phyloP scores from a whole-genome alignment of 2,797 vertebrate genomes.

The Macropodus opercularis region DNA sequence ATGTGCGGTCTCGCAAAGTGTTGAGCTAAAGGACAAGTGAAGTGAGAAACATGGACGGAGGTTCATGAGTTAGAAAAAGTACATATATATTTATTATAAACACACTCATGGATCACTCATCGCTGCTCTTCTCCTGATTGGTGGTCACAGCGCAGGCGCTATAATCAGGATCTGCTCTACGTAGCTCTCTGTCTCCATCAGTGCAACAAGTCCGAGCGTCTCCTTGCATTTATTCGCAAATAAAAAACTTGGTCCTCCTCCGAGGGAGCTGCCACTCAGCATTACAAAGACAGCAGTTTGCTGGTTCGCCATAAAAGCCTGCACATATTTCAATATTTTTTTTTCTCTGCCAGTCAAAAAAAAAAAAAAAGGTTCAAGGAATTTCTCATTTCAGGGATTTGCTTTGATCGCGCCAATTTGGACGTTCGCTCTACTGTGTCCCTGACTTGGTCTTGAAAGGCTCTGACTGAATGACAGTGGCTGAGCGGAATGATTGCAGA shows the following conservation, averaged over 20 bases:
- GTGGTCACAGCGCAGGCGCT: slow-evolving; percentile 18
- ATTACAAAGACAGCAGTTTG: slow-evolving; percentile 53
- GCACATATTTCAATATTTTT: slow-evolving; percentile 36
- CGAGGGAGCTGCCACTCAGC: slow-evolving; percentile 58
- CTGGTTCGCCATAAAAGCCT: slow-evolving; percentile 45
- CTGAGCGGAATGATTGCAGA: slow-evolving; percentile 38
- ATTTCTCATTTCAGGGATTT: slow-evolving; percentile 59
- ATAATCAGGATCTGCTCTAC: slow-evolving; percentile 31
- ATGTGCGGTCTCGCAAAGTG: slow-evolving; percentile 39
- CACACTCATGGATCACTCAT: slow-evolving; percentile 16
- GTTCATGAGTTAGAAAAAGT: no score
- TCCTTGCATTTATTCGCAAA: slow-evolving; percentile 43
- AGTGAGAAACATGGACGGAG: slow-evolving; percentile 6
- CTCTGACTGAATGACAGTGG: slow-evolving; percentile 35
- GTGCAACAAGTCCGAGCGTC: slow-evolving; percentile 41
- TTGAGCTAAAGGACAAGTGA: slow-evolving; percentile 22
- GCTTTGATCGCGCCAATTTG: slow-evolving; percentile 61
- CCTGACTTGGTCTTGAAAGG: slow-evolving; percentile 45
- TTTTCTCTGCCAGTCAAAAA: slow-evolving; percentile 50
- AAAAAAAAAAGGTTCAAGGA: slow-evolving; percentile 55
- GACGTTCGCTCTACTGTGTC: slow-evolving; percentile 50
- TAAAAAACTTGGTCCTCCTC: slow-evolving; percentile 29
- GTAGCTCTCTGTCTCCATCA: slow-evolving; percentile 7
- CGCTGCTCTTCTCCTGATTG: slow-evolving; percentile 22
- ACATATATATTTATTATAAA: no score